A percentile compares a stretch with the other conserved stretches of the same genome.
Evolutionary conservation across 2,888 invertebrate species (phyloP).

Genomic region (Halocaridina rubra): DNA sequence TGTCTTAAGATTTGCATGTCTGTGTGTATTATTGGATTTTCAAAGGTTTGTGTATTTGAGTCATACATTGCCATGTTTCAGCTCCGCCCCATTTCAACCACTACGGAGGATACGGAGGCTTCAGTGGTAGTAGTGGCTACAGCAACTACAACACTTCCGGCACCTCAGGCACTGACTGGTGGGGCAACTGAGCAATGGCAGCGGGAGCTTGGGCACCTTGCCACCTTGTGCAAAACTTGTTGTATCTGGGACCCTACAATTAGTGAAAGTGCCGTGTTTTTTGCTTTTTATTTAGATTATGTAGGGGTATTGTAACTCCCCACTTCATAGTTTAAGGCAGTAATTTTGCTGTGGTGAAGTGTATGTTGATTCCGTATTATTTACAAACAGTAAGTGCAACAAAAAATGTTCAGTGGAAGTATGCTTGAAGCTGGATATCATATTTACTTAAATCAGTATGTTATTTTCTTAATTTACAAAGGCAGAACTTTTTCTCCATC

Average conservation of each 20-base stretch:
- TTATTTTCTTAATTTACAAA: neutral
- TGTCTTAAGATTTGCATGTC: no score
- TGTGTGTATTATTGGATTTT: no score
- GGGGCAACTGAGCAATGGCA: conserved; percentile 44
- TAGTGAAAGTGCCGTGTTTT: conserved; percentile 50
- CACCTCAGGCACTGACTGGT: conserved; percentile 61
- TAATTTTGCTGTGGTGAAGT: conserved; percentile 10
- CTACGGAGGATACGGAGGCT: conserved; percentile 42
- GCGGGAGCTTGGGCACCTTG: conserved; percentile 26
- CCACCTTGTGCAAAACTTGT: conserved; percentile 56
- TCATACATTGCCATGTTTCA: no score
- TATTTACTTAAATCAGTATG: neutral
- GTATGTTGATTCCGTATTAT: neutral
- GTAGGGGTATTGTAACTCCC: conserved; percentile 11
- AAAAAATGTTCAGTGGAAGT: conserved; percentile 1
- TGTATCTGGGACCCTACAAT: conserved; percentile 40
- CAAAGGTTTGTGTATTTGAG: no score
- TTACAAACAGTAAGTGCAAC: neutral
- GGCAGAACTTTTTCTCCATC: neutral
- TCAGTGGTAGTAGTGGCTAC: conserved; percentile 31
- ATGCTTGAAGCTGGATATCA: conserved; percentile 28
- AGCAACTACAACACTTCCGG: conserved; percentile 45
- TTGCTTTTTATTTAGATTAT: conserved; percentile 51
- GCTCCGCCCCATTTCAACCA: conserved; percentile 57
- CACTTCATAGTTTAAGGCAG: conserved; percentile 13